Conservation (phyloP, 2,797 vertebrate genomes). For the Clamator glandarius region DNA sequence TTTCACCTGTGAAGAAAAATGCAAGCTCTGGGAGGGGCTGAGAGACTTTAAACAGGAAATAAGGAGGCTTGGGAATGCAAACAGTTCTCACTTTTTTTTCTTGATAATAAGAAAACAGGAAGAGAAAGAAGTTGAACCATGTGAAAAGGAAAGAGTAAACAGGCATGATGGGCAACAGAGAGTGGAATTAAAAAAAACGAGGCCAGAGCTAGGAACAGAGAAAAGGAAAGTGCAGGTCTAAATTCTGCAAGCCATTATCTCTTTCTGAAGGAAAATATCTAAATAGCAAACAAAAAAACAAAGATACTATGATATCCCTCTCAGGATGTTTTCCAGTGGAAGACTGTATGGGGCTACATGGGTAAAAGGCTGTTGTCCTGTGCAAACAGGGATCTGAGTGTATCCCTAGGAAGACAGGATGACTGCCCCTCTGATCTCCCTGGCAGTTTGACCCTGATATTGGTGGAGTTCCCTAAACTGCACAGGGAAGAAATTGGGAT, state of each 20-base stretch:
- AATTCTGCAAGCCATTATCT: neutral
- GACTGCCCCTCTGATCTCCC: neutral
- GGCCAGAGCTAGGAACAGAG: neutral
- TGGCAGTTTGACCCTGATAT: neutral
- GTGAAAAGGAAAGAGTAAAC: neutral
- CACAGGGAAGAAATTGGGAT: neutral
- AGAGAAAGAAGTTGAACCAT: neutral
- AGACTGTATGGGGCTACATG: neutral
- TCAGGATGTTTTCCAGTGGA: neutral
- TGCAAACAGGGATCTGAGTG: rapidly evolving
- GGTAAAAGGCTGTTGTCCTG: rapidly evolving
- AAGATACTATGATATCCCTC: neutral
- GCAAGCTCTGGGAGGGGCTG: neutral
- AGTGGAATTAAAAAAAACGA: neutral
- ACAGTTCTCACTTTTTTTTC: neutral
- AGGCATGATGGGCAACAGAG: neutral
- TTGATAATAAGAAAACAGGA: neutral
- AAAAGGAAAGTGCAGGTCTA: neutral
- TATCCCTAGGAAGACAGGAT: neutral
- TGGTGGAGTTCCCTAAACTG: neutral
- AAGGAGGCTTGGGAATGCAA: neutral
- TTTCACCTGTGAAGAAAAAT: neutral
- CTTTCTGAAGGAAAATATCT: neutral
- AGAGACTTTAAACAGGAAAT: neutral
- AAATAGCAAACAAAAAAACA: neutral